Conservation (phyloP, 2,797 vertebrate species). For the Staurois parvus region DNA sequence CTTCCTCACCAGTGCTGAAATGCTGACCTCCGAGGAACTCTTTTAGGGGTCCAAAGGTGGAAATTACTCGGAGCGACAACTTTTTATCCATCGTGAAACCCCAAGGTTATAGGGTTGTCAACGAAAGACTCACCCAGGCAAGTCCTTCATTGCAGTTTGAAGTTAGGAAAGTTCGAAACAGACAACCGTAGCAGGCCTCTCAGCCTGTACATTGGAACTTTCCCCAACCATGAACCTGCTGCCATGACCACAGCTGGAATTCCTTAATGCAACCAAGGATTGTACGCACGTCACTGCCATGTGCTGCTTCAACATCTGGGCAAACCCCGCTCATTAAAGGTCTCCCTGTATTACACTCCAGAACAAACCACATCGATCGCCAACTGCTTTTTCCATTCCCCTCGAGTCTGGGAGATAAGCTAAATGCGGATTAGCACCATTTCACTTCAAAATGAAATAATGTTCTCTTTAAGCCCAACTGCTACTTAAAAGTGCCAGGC, state of each 20-base stretch:
- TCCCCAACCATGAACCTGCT: conserved; percentile 8
- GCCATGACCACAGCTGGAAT: conserved; percentile 30
- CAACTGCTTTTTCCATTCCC: conserved; percentile 42
- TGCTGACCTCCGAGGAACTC: no score
- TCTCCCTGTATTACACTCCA: conserved; percentile 40
- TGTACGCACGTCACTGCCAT: conserved; percentile 9
- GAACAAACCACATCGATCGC: conserved; percentile 29
- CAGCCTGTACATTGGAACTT: neutral
- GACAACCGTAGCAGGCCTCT: neutral
- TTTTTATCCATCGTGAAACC: no score
- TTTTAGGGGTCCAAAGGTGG: no score
- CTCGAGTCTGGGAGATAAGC: conserved; percentile 35
- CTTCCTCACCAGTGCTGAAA: no score
- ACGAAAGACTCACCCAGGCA: no score
- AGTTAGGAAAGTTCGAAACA: neutral
- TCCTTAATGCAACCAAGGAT: conserved; percentile 6
- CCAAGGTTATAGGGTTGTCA: no score
- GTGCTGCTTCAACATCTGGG: conserved; percentile 37
- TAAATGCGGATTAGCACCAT: conserved; percentile 45
- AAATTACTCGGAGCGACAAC: no score
- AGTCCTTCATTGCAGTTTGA: no score
- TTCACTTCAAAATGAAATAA: conserved; percentile 43
- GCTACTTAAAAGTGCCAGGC: conserved; percentile 9
- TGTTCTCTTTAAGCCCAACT: conserved; percentile 19
- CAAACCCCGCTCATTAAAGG: conserved; percentile 22